Evolutionary conservation across 2,888 invertebrate species (phyloP), one percentile per base, ranked within the genome.

Genomic region (Drosophila nr. perissopoda): DNA sequence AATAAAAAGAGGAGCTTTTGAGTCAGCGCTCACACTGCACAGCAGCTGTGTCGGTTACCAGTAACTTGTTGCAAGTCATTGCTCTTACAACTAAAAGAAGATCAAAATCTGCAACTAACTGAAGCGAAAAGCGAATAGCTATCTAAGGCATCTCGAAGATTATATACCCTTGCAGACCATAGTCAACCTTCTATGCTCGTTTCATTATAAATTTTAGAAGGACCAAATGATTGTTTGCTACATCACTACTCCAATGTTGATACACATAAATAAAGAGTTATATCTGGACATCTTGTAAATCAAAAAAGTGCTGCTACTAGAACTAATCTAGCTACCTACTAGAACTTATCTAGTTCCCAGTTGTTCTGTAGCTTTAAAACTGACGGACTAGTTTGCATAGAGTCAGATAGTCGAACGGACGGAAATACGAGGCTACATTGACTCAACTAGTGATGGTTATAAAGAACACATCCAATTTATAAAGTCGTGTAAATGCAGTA

Each of bases 1-100:
- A 27, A 60, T 34, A 54, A 36, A 49, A 46, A 46, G 27, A 16
- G 46, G 58, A 72, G 48, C 42, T 64, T 54, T 58, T 56, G 31
- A 53, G 59, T 56, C 33, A 70, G 31, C 58, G 49, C 42, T 70
- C 61, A 36, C 56, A 57, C 62, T 62, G 61, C 27, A 56, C 36
- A 36, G 21, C 31, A 36, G 36, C 34, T n/a, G 58, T 16, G 25
- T 25, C 16, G 27, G 46, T 46, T 46, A 25, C 16, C 46, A 25
- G 25, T 46, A 25, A 46, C 46, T 46, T 46, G 46, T 25, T 46
- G 46, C 46, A 46, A 46, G 46, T 46, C 46, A 46, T 46, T 46
- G 46, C 46, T 8, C 46, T 16, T 8, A 16, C 46, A 25, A 46
- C 25, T 46, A 46, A 46, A 25, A 25, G 7, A 21, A 46, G 25